These are phyloP conservation scores for Selenia dentaria DNA, from an alignment of 2,888 invertebrate species.

Conservation along the genomic window DNA sequence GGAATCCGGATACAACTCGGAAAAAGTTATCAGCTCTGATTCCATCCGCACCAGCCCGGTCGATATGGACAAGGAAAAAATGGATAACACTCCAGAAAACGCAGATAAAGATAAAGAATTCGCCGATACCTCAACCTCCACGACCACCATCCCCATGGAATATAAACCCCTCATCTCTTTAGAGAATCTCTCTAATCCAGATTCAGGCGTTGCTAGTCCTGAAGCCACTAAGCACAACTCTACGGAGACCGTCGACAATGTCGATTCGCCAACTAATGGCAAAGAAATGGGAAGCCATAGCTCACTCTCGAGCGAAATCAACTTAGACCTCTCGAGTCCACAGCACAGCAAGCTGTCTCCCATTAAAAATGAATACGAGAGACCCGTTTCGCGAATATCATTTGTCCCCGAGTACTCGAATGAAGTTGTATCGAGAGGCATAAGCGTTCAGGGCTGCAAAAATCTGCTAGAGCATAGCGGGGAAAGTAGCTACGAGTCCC, in stretches of 20 bases:
- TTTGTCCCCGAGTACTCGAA: constrained; percentile 71
- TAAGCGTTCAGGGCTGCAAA: constrained; percentile 67
- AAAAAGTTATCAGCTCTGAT: constrained; percentile 74
- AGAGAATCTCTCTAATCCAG: constrained; percentile 76
- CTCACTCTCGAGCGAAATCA: constrained; percentile 83
- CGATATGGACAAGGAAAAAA: constrained; percentile 80
- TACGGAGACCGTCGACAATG: constrained; percentile 77
- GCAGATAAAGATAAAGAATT: constrained; percentile 84
- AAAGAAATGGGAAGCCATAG: constrained; percentile 75
- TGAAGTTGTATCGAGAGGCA: constrained; percentile 70
- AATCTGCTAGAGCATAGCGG: constrained; percentile 67
- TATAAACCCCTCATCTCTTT: constrained; percentile 70
- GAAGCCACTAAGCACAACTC: constrained; percentile 84
- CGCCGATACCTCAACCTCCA: constrained; percentile 66
- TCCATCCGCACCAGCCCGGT: constrained; percentile 77
- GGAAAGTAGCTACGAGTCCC: constrained; percentile 65
- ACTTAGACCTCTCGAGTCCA: constrained; percentile 82
- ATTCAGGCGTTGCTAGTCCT: constrained; percentile 84
- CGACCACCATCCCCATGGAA: constrained; percentile 61
- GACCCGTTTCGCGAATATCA: constrained; percentile 65
- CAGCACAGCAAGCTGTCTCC: constrained; percentile 65
- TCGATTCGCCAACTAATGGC: constrained; percentile 71
- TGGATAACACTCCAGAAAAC: constrained; percentile 83
- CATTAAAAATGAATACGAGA: constrained; percentile 62
- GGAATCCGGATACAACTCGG: constrained; percentile 88